Conservation (phyloP, 2,888 invertebrate genomes). For the Melipona beecheii region DNA sequence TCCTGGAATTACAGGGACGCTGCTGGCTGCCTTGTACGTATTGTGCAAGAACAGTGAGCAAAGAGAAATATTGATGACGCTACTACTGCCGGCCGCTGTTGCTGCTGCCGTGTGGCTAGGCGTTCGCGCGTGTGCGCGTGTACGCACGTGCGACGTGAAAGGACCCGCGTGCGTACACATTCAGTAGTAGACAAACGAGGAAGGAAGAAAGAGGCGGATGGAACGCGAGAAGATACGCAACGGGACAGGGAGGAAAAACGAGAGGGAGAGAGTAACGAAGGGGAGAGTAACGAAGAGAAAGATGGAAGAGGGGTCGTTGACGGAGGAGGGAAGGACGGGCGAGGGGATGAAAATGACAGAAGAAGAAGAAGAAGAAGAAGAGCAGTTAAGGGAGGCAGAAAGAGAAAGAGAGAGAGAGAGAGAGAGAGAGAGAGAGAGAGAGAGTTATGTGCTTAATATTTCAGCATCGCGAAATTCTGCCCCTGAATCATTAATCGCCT, state of each 20-base stretch:
- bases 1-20: conserved; percentile 72
- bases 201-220: conserved; percentile 51
- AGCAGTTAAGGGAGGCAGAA: conserved; percentile 9
- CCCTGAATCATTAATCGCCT: conserved; percentile 79
- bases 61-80: conserved; percentile 86
- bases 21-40: conserved; percentile 73
- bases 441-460: conserved; percentile 80
- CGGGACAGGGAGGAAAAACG: conserved; percentile 23
- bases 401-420: conserved; percentile 44
- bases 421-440: conserved; percentile 71
- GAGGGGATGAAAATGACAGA: conserved; percentile 43
- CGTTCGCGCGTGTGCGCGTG: conserved; percentile 49
- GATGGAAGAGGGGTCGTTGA: conserved; percentile 43
- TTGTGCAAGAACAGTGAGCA: conserved; percentile 84
- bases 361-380: conserved; percentile 34
- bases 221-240: conserved; percentile 43
- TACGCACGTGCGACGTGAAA: conserved; percentile 63
- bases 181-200: conserved; percentile 55
- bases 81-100: conserved; percentile 55
- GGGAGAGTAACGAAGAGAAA: conserved; percentile 60
- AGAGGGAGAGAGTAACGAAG: conserved; percentile 44
- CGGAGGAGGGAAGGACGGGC: conserved; percentile 55
- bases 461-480: conserved; percentile 81
- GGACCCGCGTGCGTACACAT: conserved; percentile 64
- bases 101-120: conserved; percentile 69